Base-by-base conservation (phyloP, 2,888 invertebrate species). In the Blastobasis lacticolella region DNA sequence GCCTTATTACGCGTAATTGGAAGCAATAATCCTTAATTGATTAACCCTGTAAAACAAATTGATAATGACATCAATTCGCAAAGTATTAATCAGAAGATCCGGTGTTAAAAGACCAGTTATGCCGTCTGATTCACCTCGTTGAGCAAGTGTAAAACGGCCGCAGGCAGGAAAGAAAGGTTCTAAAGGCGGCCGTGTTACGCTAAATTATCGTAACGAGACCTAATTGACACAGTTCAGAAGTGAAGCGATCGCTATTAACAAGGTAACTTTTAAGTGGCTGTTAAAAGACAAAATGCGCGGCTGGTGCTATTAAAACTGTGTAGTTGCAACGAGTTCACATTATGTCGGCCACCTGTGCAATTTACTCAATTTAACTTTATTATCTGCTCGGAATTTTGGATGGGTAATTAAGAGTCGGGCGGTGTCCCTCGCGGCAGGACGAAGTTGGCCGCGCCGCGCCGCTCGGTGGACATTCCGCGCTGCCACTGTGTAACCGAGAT, bases 361-460 rank as follows among this genome's bases (percentile, higher is more conserved):
- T 79, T 79, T 76, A 74, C 73, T 71, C 75, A 78, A 79, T 81
- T 80, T 76, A 75, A 75, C 70, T 80, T 79, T 75, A 78, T 79
- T 73, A 75, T 74, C 67, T 75, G 64, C 62, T 65, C 58, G 64
- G 69, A 73, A 74, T 73, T 75, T 76, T 56, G 67, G 71, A 70
- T 61, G 63, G 69, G 64, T 76, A 78, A 78, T 78, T 80, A 75
- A 69, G 68, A 71, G 64, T 69, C 66, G 69, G 58, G 46, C 59
- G 59, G 58, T 58, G 63, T 67, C 62, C 70, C 62, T 62, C 38
- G 23, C 23, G 23, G 23, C 23, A 23, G 23, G 23, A 23, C 23
- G 23, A 23, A 23, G 23, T 23, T 23, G 23, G 23, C 23, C 23
- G 23, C 23, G 23, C 23, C 23, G 23, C 23, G 23, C 23, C 23